Conservation (phyloP, 2,888 invertebrate genomes). For the Drosophila mimica region DNA sequence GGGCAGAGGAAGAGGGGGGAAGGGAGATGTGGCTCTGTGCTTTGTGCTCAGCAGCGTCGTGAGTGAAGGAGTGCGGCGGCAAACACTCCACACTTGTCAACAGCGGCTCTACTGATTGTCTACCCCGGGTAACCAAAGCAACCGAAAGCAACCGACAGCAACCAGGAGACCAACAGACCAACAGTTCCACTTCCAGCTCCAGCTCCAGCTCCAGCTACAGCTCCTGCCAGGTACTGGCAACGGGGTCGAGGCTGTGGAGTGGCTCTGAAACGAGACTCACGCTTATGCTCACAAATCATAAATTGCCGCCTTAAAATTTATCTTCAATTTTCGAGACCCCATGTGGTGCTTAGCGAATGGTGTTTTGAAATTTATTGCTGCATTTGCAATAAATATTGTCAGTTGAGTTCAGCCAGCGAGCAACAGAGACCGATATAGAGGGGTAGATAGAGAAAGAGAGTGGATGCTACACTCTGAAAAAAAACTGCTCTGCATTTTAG, state of each 20-base stretch:
- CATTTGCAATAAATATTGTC: constrained; percentile 83
- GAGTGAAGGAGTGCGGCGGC: constrained; percentile 79
- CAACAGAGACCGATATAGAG: constrained; percentile 13
- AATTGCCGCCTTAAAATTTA: constrained; percentile 85
- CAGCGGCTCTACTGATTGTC: constrained; percentile 72
- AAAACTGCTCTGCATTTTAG: neutral
- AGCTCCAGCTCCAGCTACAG: constrained; percentile 10
- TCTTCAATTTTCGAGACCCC: constrained; percentile 84
- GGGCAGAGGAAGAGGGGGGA: neutral
- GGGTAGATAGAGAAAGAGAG: constrained; percentile 28
- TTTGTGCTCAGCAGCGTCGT: constrained; percentile 33
- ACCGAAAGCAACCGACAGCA: constrained; percentile 4
- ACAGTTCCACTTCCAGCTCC: neutral
- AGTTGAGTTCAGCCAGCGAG: constrained; percentile 54
- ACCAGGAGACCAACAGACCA: constrained; percentile 1
- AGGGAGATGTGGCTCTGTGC: constrained; percentile 1
- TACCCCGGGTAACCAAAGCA: constrained; percentile 35
- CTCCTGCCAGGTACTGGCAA: constrained; percentile 14
- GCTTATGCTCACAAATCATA: constrained; percentile 84
- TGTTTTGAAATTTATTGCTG: constrained; percentile 82
- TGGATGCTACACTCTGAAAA: neutral
- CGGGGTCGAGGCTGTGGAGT: constrained; percentile 36
- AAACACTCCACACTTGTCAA: constrained; percentile 80
- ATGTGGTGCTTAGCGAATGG: constrained; percentile 82
- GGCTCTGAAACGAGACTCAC: constrained; percentile 60